A percentile compares a stretch with the other conserved stretches of the same genome.
These are phyloP conservation scores for Cinara cedri DNA, from an alignment of 2,888 invertebrate species.

Conservation along the genomic window DNA sequence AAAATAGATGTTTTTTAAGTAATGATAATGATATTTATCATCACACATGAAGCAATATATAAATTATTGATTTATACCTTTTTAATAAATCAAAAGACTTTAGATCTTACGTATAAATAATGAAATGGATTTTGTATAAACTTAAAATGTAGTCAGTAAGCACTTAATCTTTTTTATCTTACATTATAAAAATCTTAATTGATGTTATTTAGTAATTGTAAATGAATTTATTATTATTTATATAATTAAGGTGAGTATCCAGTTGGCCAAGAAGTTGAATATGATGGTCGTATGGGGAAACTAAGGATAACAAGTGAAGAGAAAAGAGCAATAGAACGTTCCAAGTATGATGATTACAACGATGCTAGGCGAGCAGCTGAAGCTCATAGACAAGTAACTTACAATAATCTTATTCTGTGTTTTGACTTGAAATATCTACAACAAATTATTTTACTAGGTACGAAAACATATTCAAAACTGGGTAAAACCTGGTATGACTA, in stretches of 20 bases:
- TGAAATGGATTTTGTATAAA: too few species aligned
- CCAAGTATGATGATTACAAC: slow-evolving; percentile 91
- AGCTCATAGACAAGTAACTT: slow-evolving; percentile 86
- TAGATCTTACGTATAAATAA: too few species aligned
- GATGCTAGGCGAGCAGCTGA: slow-evolving; percentile 96
- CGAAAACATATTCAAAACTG: slow-evolving; percentile 88
- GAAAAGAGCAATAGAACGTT: slow-evolving; percentile 86
- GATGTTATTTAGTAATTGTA: too few species aligned
- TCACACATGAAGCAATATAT: too few species aligned
- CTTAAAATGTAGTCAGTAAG: too few species aligned
- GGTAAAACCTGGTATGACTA: slow-evolving; percentile 98
- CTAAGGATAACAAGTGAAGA: slow-evolving; percentile 85
- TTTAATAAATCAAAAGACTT: too few species aligned
- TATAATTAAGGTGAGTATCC: slow-evolving; percentile 72
- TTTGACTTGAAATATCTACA: neutral
- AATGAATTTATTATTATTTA: slow-evolving; percentile 19
- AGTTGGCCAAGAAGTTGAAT: slow-evolving; percentile 86
- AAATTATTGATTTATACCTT: too few species aligned
- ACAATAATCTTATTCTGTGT: neutral
- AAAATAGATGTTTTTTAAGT: too few species aligned
- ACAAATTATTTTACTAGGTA: slow-evolving; percentile 68
- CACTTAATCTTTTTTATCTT: too few species aligned
- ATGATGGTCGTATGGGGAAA: slow-evolving; percentile 87
- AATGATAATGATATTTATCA: too few species aligned
- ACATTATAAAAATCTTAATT: too few species aligned